phyloP scores from a whole-genome alignment of 2,113 vertebrate genomes.

The Passer montanus region DNA sequence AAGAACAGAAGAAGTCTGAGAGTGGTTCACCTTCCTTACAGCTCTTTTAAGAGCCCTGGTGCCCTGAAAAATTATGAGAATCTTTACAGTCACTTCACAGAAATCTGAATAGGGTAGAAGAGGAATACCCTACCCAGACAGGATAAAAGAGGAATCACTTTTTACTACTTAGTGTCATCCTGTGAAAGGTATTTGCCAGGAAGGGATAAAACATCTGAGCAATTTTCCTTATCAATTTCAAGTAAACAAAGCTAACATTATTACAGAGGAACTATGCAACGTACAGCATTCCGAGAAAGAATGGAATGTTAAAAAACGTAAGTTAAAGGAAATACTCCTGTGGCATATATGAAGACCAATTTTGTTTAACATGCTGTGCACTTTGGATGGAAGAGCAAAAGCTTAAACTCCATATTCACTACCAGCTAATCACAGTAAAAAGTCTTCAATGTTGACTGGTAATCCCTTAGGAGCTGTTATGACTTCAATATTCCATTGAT shows the following conservation, averaged over 20 bases:
- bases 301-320: background rate
- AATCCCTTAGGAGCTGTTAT: constrained; percentile 1
- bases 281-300: background rate
- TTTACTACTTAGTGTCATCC: background rate
- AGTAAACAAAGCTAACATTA: background rate
- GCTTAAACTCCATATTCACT: background rate
- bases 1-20: background rate
- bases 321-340: background rate
- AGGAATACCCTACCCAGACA: background rate
- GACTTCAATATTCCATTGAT: background rate
- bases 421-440: background rate
- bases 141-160: background rate
- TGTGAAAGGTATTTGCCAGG: background rate
- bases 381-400: background rate
- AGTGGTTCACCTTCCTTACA: background rate
- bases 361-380: background rate
- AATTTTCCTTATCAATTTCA: background rate
- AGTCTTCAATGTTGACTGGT: background rate
- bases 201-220: background rate
- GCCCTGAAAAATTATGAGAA: background rate
- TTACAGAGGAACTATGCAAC: background rate
- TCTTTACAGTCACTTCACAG: background rate
- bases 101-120: background rate
- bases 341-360: background rate
- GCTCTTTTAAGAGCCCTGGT: background rate